A percentile compares a stretch with the other conserved stretches of the same genome.
Evolutionary conservation across 2,888 invertebrate species (phyloP).

Genomic region (Protodeltote pygarga): DNA sequence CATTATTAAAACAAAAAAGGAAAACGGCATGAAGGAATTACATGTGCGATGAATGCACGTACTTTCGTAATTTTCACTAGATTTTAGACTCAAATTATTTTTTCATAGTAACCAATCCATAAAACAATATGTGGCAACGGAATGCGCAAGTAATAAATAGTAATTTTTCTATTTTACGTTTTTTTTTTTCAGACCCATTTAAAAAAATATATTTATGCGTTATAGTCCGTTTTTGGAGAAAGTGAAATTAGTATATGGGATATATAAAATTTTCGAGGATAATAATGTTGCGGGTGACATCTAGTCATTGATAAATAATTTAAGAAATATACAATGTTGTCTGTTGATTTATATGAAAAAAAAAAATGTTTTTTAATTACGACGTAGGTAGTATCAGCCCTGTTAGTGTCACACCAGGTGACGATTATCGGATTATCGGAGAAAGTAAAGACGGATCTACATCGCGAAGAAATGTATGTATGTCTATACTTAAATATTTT

Average conservation of each 20-base stretch:
- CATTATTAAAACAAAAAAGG: conserved; percentile 26
- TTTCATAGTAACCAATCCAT: too few relatives aligned
- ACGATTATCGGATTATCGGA: conserved; percentile 33
- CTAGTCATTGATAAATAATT: not conserved
- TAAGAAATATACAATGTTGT: not conserved
- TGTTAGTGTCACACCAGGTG: conserved; percentile 30
- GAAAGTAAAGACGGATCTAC: conserved; percentile 29
- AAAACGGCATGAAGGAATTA: conserved; percentile 4
- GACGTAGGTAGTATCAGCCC: conserved; percentile 11
- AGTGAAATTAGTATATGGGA: too few relatives aligned
- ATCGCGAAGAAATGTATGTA: conserved; percentile 23
- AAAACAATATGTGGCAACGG: too few relatives aligned
- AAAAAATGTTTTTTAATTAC: conserved; percentile 4
- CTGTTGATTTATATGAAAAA: not conserved
- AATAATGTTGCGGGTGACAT: too few relatives aligned
- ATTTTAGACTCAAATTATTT: conserved; percentile 11
- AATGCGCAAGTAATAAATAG: too few relatives aligned
- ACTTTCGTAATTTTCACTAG: conserved; percentile 22
- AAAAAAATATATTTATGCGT: too few relatives aligned
- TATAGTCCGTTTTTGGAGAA: too few relatives aligned
- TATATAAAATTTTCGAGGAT: not conserved
- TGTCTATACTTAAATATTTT: not conserved
- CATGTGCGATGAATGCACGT: conserved; percentile 17
- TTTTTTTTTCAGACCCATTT: too few relatives aligned
- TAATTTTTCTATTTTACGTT: too few relatives aligned